phyloP scores from a whole-genome alignment of 1,140 invertebrate genomes.

The Leptoteleia sp. region DNA sequence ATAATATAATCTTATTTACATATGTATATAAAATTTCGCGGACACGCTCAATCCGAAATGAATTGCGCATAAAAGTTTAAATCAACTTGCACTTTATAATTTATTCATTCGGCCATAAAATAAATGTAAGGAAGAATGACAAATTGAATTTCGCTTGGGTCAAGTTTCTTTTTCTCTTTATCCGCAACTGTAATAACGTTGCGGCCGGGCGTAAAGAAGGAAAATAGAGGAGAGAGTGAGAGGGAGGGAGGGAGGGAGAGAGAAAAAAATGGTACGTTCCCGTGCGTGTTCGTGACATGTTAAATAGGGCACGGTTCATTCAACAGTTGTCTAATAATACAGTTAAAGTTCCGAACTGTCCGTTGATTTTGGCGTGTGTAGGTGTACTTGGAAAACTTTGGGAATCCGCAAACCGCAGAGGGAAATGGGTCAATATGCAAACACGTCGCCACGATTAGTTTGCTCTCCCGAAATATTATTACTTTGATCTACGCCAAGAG shows the following conservation, averaged over 20 bases:
- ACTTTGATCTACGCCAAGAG: constrained; percentile 41
- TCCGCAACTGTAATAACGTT: constrained; percentile 25
- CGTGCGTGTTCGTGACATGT: constrained; percentile 58
- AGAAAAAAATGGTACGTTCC: too few species aligned
- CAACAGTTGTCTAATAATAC: constrained; percentile 69
- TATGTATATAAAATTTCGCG: too few species aligned
- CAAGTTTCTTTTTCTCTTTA: constrained; percentile 18
- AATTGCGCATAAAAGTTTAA: not conserved
- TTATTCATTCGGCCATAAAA: constrained; percentile 18
- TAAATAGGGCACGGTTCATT: constrained; percentile 63
- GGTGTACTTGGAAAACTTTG: constrained; percentile 64
- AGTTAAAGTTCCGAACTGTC: constrained; percentile 65
- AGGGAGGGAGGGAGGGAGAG: too few species aligned
- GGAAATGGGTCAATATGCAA: constrained; percentile 66
- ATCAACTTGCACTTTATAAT: constrained; percentile 2
- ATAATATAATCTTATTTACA: too few species aligned
- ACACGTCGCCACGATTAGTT: constrained; percentile 62
- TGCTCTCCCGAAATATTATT: constrained; percentile 57
- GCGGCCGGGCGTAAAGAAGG: constrained; percentile 28
- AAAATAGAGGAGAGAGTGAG: too few species aligned
- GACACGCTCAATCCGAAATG: too few species aligned
- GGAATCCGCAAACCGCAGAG: constrained; percentile 61
- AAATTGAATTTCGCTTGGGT: constrained; percentile 26
- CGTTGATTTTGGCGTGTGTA: constrained; percentile 59
- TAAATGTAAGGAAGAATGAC: constrained; percentile 18